A percentile compares a stretch with the other conserved stretches of the same genome.
These are phyloP conservation scores for Autographa gamma DNA, from an alignment of 2,888 invertebrate genomes.

Conservation along the genomic window DNA sequence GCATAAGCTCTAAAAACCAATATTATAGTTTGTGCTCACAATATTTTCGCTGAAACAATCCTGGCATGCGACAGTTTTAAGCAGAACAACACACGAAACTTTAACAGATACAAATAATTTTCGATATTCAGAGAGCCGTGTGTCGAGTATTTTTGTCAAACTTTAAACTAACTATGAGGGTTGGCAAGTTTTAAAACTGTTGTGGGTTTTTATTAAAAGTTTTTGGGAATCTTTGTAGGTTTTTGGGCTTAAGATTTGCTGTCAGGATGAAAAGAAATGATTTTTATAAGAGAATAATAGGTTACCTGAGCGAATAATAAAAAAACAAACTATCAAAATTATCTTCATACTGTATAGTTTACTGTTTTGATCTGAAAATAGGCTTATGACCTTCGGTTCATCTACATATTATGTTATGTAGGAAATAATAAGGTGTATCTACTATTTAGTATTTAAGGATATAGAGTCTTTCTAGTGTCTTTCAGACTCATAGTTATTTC, in stretches of 20 bases:
- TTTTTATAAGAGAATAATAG: neutral
- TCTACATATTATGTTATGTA: too few relatives aligned
- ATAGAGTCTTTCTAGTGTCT: too few relatives aligned
- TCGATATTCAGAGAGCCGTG: slow-evolving; percentile 51
- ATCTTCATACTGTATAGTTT: too few relatives aligned
- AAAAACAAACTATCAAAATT: too few relatives aligned
- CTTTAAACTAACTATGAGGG: slow-evolving; percentile 42
- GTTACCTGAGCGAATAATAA: too few relatives aligned
- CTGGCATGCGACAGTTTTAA: slow-evolving; percentile 29
- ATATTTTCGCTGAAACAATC: slow-evolving; percentile 28
- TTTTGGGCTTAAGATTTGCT: neutral
- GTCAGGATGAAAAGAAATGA: neutral
- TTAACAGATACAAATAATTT: slow-evolving; percentile 54
- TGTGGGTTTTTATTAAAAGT: neutral
- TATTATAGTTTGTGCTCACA: slow-evolving; percentile 31
- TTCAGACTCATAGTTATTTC: too few relatives aligned
- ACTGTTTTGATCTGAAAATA: too few relatives aligned
- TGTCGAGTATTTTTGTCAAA: slow-evolving; percentile 51
- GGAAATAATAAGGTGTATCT: too few relatives aligned
- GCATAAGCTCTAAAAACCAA: neutral
- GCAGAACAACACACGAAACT: slow-evolving; percentile 39
- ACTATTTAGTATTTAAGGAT: too few relatives aligned
- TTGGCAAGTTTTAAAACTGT: slow-evolving; percentile 10
- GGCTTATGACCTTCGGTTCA: too few relatives aligned
- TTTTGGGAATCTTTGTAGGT: neutral